Evolutionary conservation across 2,113 vertebrate genomes (phyloP).

Genomic region (Chinchilla lanigera): DNA sequence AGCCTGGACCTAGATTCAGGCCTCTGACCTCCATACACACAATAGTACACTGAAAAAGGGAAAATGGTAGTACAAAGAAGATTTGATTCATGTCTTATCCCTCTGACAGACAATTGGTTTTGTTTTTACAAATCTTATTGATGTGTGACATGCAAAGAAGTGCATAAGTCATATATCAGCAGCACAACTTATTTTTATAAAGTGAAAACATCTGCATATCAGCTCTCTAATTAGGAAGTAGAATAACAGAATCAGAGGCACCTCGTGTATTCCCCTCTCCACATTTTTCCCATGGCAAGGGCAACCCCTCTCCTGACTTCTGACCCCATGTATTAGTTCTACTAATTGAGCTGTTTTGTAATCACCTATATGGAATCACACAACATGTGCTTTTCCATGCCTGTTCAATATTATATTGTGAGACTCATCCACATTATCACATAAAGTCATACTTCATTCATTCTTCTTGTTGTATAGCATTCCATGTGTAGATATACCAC

Average conservation of each 20-base stretch:
- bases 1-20: neutral
- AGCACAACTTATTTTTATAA: constrained; percentile 11
- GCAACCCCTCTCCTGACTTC: neutral
- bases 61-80: neutral
- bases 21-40: neutral
- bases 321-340: neutral
- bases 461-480: neutral
- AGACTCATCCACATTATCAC: neutral
- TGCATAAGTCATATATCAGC: neutral
- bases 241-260: neutral
- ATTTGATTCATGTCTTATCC: neutral
- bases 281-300: neutral
- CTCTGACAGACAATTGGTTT: neutral
- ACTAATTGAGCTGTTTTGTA: neutral
- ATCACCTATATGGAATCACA: neutral
- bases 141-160: neutral
- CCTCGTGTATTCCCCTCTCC: neutral
- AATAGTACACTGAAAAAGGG: neutral
- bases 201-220: neutral
- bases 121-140: neutral
- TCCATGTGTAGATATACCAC: neutral
- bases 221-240: constrained; percentile 9
- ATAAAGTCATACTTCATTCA: neutral
- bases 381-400: neutral
- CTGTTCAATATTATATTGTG: neutral